Evolutionary conservation across 2,888 invertebrate species (phyloP), one percentile per base, ranked within the genome.

Genomic region (Perithous albicinctus): DNA sequence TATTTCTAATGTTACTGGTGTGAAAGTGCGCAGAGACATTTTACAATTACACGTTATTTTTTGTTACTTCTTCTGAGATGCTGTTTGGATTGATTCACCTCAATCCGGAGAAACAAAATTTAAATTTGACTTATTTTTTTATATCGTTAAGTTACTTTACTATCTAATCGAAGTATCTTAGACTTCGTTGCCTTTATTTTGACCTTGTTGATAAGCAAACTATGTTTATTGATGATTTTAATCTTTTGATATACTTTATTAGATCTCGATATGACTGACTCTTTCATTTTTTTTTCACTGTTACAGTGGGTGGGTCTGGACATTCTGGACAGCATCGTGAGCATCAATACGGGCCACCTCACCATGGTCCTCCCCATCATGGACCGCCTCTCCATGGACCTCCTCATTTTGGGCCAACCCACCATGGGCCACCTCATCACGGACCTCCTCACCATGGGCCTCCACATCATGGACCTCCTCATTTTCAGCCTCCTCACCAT

Each of bases 401-500:
- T 0, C 35, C 7, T 1, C 72, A 38, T 56, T 48, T 64, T 29
- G 29, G 54, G 29, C 38, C 35, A 2, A 43, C 74, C 8, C 73
- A 26, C 12, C 43, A 54, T 56, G 2, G 20, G 4, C 48, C 48
- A 6, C 48, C 15, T 1, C 48, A 48, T 2, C 23, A 23, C 48
- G 38, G 26, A 1, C 51, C 67, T 12, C 18, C 41, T 6, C 78
- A 61, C 35, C 64, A 46, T 79, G 48, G 41, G 7, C 48, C 41
- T 3, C 76, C 23, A 7, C 56, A 51, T 29, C 35, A 61, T 35
- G 32, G 7, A 2, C 66, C 56, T 3, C 56, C 61, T 3, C 77
- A 73, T 18, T 46, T 54, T 63, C 77, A 51, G 7, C 79, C 51
- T 7, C 54, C 69, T 4, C 66, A 74, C 26, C 78, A 82, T 43